Base-by-base conservation (phyloP, 2,113 vertebrate genomes). In the Alaudala cheleensis region DNA sequence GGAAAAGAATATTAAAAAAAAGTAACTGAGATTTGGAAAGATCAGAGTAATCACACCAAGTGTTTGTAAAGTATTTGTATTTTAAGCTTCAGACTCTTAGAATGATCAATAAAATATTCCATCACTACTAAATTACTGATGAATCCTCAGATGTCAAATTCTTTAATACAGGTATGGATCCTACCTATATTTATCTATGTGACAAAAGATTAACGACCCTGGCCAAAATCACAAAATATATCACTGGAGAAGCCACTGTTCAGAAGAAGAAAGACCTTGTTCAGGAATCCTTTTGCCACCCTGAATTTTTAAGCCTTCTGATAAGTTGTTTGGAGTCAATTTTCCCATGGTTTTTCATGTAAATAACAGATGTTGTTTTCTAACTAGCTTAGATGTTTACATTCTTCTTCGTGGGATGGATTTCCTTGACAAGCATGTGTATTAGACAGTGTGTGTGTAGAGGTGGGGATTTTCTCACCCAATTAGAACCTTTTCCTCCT, bases 21-120 rank as follows among this genome's bases (percentile, higher is more conserved):
- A 56, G 4, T 23, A 82, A 49, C 5, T 12, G 23, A 89, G 22
- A 58, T 21, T 22, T 39, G 26, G 22, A 78, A 77, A 80, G 42
- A 78, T 8, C 45, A 56, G 2, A 53, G 20, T 8, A 53, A n/a
- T 42, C 33, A 47, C 0, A 0, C 3, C 17, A 51, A 62, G 11
- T 8, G 19, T 56, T 71, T 29, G 31, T 2, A 29, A 60, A 54
- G 15, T 53, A 54, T 42, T 33, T 51, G 20, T 51, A 69, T 61
- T 65, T 86, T 69, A 88, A 85, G 21, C 21, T 79, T 77, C 24
- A 60, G 8, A 44, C 1, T 10, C n/a, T 64, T 39, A 33, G 2
- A 70, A 1, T 8, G 17, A 77, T 54, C 28, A 80, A 73, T 60
- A 74, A 78, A 79, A 61, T 13, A 72, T 10, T 60, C 57, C 44